Percentiles rank a stretch among this genome's conserved stretches.
Evolutionary conservation across 2,888 invertebrate species (phyloP).

Genomic region (Ernsta delagoae): DNA sequence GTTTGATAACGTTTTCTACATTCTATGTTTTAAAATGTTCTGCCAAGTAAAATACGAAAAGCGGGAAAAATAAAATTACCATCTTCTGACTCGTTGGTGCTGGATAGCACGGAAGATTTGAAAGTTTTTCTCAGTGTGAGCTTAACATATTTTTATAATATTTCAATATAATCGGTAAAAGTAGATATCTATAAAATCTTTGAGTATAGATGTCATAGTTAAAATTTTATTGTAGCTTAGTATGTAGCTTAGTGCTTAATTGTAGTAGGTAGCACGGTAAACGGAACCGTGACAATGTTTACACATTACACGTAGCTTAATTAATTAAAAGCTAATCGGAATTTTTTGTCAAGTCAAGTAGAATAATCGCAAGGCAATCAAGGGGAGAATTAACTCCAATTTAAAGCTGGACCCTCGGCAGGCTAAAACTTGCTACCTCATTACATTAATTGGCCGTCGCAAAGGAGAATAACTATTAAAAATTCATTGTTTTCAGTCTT

Average conservation of each 20-base stretch:
- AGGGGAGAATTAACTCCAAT: slow-evolving; percentile 57
- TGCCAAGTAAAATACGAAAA: slow-evolving; percentile 22
- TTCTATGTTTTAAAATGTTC: slow-evolving; percentile 30
- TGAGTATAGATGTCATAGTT: too few relatives aligned
- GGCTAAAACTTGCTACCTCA: slow-evolving; percentile 68
- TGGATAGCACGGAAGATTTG: slow-evolving; percentile 4
- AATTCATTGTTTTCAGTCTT: slow-evolving; percentile 73
- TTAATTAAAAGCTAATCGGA: slow-evolving; percentile 35
- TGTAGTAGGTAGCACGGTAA: too few relatives aligned
- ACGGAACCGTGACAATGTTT: background rate
- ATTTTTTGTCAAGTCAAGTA: slow-evolving; percentile 43
- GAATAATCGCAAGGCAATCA: slow-evolving; percentile 53
- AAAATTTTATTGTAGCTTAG: too few relatives aligned
- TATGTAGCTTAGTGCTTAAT: too few relatives aligned
- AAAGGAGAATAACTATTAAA: slow-evolving; percentile 77
- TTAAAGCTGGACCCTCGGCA: slow-evolving; percentile 49
- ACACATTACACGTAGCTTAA: slow-evolving; percentile 11
- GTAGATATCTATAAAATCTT: background rate
- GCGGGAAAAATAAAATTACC: slow-evolving; percentile 26
- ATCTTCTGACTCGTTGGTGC: slow-evolving; percentile 12
- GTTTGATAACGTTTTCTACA: slow-evolving; percentile 30
- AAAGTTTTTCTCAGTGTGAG: slow-evolving; percentile 14
- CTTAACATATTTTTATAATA: slow-evolving; percentile 9
- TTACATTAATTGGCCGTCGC: slow-evolving; percentile 74
- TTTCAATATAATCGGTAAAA: slow-evolving; percentile 7